These are phyloP conservation scores for Sesamia nonagrioides DNA, from an alignment of 1,140 invertebrate genomes.

Conservation along the genomic window DNA sequence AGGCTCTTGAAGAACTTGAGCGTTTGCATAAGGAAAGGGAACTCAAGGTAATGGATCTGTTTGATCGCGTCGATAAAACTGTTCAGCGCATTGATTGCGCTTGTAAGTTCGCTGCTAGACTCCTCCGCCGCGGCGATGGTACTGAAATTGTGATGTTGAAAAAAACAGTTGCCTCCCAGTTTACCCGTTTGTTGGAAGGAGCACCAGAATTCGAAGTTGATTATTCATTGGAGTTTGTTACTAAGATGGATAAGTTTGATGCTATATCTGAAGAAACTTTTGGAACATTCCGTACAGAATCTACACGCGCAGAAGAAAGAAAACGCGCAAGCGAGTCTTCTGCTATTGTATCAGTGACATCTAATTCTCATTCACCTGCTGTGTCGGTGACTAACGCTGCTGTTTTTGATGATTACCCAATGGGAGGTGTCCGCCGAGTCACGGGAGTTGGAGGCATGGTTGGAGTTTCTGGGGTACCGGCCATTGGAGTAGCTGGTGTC, in stretches of 20 bases:
- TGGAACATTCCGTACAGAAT: constrained; percentile 91
- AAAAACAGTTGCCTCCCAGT: constrained; percentile 92
- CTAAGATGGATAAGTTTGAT: constrained; percentile 94
- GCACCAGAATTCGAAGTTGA: constrained; percentile 93
- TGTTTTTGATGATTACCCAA: constrained; percentile 81
- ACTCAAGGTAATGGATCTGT: constrained; percentile 95
- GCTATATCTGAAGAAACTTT: constrained; percentile 90
- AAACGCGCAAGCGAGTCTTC: constrained; percentile 89
- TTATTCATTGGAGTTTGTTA: constrained; percentile 94
- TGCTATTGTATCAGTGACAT: constrained; percentile 88
- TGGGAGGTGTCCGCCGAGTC: constrained; percentile 76
- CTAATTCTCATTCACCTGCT: constrained; percentile 80
- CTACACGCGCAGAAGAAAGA: constrained; percentile 86
- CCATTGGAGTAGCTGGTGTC: constrained; percentile 72
- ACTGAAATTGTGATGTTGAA: constrained; percentile 94
- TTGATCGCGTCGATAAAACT: constrained; percentile 93
- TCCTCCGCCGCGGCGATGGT: constrained; percentile 94
- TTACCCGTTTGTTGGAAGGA: constrained; percentile 93
- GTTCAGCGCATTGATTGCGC: constrained; percentile 95
- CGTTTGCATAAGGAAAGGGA: constrained; percentile 94
- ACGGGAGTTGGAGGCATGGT: constrained; percentile 76
- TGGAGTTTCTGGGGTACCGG: constrained; percentile 71
- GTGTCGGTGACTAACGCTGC: constrained; percentile 82
- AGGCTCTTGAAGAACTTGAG: constrained; percentile 92
- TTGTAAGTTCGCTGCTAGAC: constrained; percentile 93